A percentile compares a stretch with the other conserved stretches of the same genome.
These are phyloP conservation scores for Netelia melanura DNA, from an alignment of 2,888 invertebrate genomes.

Conservation along the genomic window DNA sequence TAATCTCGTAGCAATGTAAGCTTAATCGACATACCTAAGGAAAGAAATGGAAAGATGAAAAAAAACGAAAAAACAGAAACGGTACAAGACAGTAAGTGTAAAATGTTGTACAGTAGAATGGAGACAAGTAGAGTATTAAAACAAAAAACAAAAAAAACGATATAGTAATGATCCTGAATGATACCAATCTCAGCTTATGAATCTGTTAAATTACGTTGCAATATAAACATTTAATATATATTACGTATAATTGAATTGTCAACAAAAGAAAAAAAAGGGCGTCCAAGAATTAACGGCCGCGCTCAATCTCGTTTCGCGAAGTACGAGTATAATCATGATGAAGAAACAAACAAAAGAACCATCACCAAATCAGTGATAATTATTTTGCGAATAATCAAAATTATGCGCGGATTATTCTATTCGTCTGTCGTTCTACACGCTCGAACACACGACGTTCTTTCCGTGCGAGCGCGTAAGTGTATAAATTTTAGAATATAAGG, in stretches of 20 bases:
- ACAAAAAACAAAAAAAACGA: constrained; percentile 62
- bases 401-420: constrained; percentile 61
- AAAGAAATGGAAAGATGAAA: constrained; percentile 69
- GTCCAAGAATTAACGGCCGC: constrained; percentile 52
- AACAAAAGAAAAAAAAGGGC: constrained; percentile 31
- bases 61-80: constrained; percentile 25
- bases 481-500: constrained; percentile 84
- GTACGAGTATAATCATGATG: constrained; percentile 12
- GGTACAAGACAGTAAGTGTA: constrained; percentile 78
- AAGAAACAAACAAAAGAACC: constrained; percentile 13
- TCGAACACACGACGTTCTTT: constrained; percentile 59
- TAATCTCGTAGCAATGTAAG: constrained; percentile 83
- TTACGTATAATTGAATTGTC: constrained; percentile 72
- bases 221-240: constrained; percentile 81
- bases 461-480: constrained; percentile 72
- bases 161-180: constrained; percentile 79
- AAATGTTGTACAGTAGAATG: constrained; percentile 84
- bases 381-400: constrained; percentile 69
- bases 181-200: constrained; percentile 85
- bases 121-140: constrained; percentile 81
- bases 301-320: constrained; percentile 42
- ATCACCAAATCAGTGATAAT: constrained; percentile 65
- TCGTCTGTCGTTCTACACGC: constrained; percentile 48
- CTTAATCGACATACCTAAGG: constrained; percentile 78
- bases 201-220: constrained; percentile 84